These are phyloP conservation scores for Catharus fuscescens DNA, from an alignment of 2,113 vertebrate species.

Conservation along the genomic window DNA sequence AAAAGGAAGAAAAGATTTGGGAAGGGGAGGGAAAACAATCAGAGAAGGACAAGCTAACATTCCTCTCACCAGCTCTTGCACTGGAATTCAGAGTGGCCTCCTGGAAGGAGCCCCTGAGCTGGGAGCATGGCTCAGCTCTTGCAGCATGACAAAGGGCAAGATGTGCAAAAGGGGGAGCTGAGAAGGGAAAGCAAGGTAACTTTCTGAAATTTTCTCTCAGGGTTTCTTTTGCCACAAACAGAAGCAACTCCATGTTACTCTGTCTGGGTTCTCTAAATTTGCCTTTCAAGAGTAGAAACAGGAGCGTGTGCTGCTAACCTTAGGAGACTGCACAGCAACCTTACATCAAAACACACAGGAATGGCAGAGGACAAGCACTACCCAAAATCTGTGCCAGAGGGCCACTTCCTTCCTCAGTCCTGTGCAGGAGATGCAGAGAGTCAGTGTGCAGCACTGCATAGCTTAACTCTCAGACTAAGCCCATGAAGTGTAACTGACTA, in stretches of 20 bases:
- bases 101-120: background rate
- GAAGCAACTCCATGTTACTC: background rate
- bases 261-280: background rate
- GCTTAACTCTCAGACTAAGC: background rate
- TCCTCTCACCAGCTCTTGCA: background rate
- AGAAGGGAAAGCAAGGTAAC: background rate
- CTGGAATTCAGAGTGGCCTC: background rate
- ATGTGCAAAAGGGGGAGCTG: background rate
- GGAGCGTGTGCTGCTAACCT: background rate
- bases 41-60: background rate
- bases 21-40: background rate
- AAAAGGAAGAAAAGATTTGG: background rate
- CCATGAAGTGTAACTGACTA: background rate
- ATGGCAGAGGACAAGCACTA: background rate
- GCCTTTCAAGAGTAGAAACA: background rate
- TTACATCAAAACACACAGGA: background rate
- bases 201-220: background rate
- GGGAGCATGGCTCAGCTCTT: background rate
- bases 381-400: background rate
- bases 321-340: background rate
- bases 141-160: background rate
- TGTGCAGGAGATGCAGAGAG: background rate
- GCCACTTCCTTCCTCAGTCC: background rate
- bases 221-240: background rate
- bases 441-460: background rate